Base-by-base conservation (phyloP, 2,888 invertebrate species). In the Leptinotarsa juncta region DNA sequence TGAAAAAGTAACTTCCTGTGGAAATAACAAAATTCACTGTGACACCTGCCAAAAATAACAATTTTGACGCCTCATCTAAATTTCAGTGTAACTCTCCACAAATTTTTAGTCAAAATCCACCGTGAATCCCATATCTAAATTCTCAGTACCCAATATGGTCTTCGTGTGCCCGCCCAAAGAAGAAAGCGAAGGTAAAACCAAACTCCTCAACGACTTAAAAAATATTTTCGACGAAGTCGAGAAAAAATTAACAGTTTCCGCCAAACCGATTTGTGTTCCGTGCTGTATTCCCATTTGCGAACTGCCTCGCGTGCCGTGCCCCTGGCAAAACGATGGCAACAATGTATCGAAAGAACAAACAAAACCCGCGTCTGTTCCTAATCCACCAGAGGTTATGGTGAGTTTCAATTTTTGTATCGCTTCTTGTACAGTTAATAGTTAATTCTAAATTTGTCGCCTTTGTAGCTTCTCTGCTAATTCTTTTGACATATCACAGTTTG, bases 321-420 rank as follows among this genome's bases (percentile, higher is more conserved):
- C 20, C 16, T 50, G 16, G 60, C 72, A 60, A 20, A 51, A 57
- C 23, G 23, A 57, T 57, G 57, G 12, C 32, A 51, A n/a, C 18
- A 15, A 50, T 18, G 48, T 49, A n/a, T 3, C 15, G 55, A 60
- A 51, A 62, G 65, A 66, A 50, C 66, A n/a, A 67, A 66, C 23
- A 42, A 42, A 16, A 55, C 23, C 60, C 4, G 49, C 26, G 50
- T 89, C 0, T 85, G 89, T 50, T 87, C 90, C 73, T 89, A 66
- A 75, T 75, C 90, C 90, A 2, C 84, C 90, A 62, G 89, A 90
- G 75, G 89, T 90, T 50, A 89, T 90, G 83, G 89, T 90, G 76
- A 88, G 90, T 78, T 62, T 4, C 18, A 53, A 53, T 53, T 53
- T 51, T 4, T 15, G 51, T 14, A 51, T 16, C 0, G n/a, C 51